Evolutionary conservation across 2,113 vertebrate species (phyloP), one percentile per base, ranked within the genome.

Genomic region (Trematocara unimaculatum): DNA sequence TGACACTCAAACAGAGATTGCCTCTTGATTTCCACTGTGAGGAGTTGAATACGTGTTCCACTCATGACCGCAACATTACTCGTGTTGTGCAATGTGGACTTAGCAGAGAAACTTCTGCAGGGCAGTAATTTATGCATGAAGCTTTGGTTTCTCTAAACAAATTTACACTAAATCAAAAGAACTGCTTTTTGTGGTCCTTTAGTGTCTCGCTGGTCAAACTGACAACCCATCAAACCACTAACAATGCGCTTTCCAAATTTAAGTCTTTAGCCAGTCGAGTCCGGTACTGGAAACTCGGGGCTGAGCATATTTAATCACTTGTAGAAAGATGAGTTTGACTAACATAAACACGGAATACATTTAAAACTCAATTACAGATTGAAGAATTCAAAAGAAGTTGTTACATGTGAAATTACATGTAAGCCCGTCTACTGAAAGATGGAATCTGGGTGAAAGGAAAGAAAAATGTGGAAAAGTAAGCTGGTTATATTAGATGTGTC

Each of bases 231-330:
- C 70, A 49, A 49, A 49, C 70, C 42, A 7, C 42, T 31, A 77
- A 49, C 42, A 5, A 47, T 47, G 14, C 40, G 7, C 40, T 47
- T 74, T 49, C 2, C 6, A 77, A 51, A 18, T 77, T n/a, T 4
- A 49, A 33, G 17, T 51, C 45, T 77, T 51, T 9, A 62, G 78
- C 45, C 31, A 5, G 35, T 74, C 12, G 35, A 11, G 12, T 18
- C 26, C 31, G 29, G 7, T 38, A 72, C 62, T 40, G 23, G 51
- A 54, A 23, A 40, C 74, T 84, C 40, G 13, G n/a, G 49, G 42
- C 45, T 15, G 54, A 83, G 79, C 35, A 54, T 47, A 38, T 82
- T 38, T 62, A 96, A 96, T 97, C 94, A 97, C 96, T 96, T 94
- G 42, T 56, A 97, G 12, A 81, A 82, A 83, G 47, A 11, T 74